Evolutionary conservation across 2,888 invertebrate genomes (phyloP), one percentile per base, ranked within the genome.

Genomic region (Ichneumoninae sp.): DNA sequence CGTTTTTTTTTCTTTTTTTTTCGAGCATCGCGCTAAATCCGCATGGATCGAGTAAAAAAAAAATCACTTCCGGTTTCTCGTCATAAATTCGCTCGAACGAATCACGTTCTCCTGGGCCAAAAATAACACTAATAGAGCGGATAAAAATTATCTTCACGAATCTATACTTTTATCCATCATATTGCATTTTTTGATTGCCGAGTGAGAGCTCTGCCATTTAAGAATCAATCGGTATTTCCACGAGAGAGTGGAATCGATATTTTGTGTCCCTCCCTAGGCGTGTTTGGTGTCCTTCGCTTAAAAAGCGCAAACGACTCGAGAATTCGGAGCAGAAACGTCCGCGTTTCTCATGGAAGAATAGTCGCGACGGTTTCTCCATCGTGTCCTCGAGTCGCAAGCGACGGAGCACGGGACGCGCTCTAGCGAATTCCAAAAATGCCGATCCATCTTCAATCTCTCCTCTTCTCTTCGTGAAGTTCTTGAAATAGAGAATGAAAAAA

Each of bases 261-360:
- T 71, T 77, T 40, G 19, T 40, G 26, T n/a, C n/a, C 3, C 13
- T 8, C 68, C 30, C 6, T 69, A 50, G 22, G 26, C 69, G 36
- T 44, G 71, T 22, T 73, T 1, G 19, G 54, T 16, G 19, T 65
- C 47, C 76, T 70, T 74, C 75, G 83, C 83, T 63, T 81, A 69
- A 73, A 86, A 86, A 89, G 87, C 89, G 63, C 63, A 54, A 87
- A 86, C 89, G 68, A 81, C 73, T 81, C 86, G 73, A 69, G 74
- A 76, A 76, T 68, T 76, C 76, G 40, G 54, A 16, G 16, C n/a
- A 30, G 73, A 80, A 80, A 73, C 54, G 22, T 44, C 16, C 5
- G 26, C 10, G 33, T 65, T 33, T 65, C 65, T 65, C 52, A 19
- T 50, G 7, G 30, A 13, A 65, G 26, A 63, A 33, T 30, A 54